These are phyloP conservation scores for Pseudomyrmex gracilis DNA, from an alignment of 1,140 invertebrate genomes.

Conservation along the genomic window DNA sequence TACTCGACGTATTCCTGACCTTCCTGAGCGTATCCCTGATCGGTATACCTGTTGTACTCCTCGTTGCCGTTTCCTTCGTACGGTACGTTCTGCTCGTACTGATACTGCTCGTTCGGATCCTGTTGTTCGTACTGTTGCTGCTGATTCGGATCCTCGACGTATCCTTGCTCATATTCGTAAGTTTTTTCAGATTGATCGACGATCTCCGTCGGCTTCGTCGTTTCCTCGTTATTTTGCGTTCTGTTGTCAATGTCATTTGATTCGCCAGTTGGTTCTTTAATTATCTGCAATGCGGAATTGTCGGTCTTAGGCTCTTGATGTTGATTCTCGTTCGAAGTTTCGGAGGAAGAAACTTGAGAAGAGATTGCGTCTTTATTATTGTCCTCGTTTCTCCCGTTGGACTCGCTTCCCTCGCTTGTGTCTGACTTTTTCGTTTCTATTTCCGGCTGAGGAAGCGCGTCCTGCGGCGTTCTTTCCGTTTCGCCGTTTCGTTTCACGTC, in stretches of 20 bases:
- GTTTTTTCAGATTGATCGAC: neutral
- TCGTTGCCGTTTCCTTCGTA: slow-evolving; percentile 44
- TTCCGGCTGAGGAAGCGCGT: neutral
- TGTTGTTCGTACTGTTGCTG: slow-evolving; percentile 43
- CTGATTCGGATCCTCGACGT: slow-evolving; percentile 17
- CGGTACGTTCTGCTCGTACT: slow-evolving; percentile 19
- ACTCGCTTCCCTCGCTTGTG: neutral
- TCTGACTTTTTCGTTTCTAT: neutral
- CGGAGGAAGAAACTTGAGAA: neutral
- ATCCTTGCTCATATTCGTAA: slow-evolving; percentile 26
- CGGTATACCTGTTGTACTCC: slow-evolving; percentile 35
- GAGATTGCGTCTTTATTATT: neutral
- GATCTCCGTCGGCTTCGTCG: neutral
- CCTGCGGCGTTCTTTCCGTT: neutral
- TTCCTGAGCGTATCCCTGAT: slow-evolving; percentile 46
- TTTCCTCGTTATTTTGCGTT: slow-evolving; percentile 8
- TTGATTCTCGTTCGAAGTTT: neutral
- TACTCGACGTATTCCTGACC: slow-evolving; percentile 60
- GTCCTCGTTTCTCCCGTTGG: neutral
- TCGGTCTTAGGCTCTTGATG: neutral
- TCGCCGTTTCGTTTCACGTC: neutral
- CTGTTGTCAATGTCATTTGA: neutral
- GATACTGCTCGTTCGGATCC: slow-evolving; percentile 63
- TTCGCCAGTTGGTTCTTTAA: neutral
- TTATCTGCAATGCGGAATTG: neutral